A percentile compares a stretch with the other conserved stretches of the same genome.
phyloP scores from a whole-genome alignment of 2,888 invertebrate species.

The Eupithecia centaureata region DNA sequence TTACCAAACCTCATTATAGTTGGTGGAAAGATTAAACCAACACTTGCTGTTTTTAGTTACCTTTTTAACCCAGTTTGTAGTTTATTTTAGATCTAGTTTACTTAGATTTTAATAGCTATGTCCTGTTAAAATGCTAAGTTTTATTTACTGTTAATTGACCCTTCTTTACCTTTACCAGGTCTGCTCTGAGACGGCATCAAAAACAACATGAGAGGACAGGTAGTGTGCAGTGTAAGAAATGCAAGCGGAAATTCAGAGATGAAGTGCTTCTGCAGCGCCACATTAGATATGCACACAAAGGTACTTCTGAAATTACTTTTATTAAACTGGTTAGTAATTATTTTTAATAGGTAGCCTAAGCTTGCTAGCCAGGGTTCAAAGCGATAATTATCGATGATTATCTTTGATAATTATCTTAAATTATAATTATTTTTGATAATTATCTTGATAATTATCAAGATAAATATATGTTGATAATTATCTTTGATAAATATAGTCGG shows the following conservation, averaged over 20 bases:
- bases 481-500: no score
- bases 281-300: conserved; percentile 76
- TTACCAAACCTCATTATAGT: no score
- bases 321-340: neutral
- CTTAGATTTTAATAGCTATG: neutral
- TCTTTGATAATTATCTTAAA: no score
- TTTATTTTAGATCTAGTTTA: neutral
- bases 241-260: conserved; percentile 69
- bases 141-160: neutral
- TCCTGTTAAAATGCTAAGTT: neutral
- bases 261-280: conserved; percentile 70
- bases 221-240: conserved; percentile 64
- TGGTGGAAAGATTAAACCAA: no score
- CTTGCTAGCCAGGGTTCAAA: no score
- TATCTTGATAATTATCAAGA: no score
- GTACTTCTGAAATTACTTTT: conserved; percentile 45
- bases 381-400: no score
- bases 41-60: neutral
- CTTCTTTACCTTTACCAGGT: conserved; percentile 52
- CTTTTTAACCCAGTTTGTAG: neutral
- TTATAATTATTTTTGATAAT: no score
- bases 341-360: neutral
- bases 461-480: no score
- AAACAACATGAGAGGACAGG: conserved; percentile 73
- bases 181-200: conserved; percentile 72